Percentiles rank a stretch among this genome's conserved stretches.
Evolutionary conservation across 2,113 vertebrate genomes (phyloP).

Genomic region (Desmodus rotundus): DNA sequence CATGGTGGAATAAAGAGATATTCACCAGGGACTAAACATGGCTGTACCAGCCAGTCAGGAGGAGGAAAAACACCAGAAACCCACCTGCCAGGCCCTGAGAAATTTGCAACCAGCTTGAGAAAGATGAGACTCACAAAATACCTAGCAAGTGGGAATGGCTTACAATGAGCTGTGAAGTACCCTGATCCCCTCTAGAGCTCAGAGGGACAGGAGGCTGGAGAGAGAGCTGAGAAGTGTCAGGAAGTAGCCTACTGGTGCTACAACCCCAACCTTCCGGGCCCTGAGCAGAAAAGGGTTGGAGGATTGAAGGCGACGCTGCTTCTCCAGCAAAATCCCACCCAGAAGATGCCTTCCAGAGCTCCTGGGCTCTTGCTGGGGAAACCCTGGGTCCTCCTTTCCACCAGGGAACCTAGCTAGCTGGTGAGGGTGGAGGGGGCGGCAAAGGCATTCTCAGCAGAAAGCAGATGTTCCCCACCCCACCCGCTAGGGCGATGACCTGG

Average conservation of each 20-base stretch:
- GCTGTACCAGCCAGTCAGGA: not conserved
- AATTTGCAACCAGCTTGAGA: not conserved
- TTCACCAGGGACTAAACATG: not conserved
- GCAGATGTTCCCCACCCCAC: rapidly evolving
- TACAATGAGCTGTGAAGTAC: rapidly evolving
- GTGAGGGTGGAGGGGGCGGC: not conserved
- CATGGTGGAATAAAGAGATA: not conserved
- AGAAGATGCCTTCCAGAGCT: not conserved
- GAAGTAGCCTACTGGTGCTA: not conserved
- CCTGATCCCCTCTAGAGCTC: not conserved
- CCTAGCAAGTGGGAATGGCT: not conserved
- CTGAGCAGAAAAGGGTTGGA: not conserved
- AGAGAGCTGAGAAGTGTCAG: rapidly evolving
- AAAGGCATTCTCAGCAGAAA: not conserved
- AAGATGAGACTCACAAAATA: not conserved
- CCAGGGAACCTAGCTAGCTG: not conserved
- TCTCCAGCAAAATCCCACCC: not conserved
- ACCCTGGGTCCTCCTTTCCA: not conserved
- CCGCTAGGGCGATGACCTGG: not conserved
- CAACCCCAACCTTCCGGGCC: not conserved
- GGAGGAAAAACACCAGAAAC: not conserved
- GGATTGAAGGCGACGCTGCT: not conserved
- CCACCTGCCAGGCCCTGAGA: not conserved
- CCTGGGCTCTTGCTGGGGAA: not conserved
- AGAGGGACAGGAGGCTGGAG: no score